phyloP scores from a whole-genome alignment of 1,140 invertebrate species.

The Copidosoma floridanum region DNA sequence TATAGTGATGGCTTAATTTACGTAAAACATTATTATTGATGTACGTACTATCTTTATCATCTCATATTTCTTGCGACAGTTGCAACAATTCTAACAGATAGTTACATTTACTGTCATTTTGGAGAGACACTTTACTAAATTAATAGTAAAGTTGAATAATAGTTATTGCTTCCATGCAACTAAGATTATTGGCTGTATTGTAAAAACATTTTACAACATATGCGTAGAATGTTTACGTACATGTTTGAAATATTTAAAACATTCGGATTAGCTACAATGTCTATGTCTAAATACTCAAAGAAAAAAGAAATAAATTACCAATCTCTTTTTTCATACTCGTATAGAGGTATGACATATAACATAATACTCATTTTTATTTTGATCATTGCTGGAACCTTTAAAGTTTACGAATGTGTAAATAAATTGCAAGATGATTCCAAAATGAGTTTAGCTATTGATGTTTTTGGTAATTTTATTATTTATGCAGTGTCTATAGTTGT shows the following conservation, averaged over 20 bases:
- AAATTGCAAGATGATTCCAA: not conserved
- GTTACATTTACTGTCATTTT: too few species aligned
- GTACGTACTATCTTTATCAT: too few species aligned
- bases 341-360: slow-evolving; percentile 1
- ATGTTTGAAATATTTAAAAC: slow-evolving; percentile 1
- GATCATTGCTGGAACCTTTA: not conserved
- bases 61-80: too few species aligned
- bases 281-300: not conserved
- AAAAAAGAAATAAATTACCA: not conserved
- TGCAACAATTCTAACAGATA: too few species aligned
- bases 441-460: slow-evolving; percentile 1
- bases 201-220: too few species aligned
- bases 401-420: not conserved
- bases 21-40: too few species aligned
- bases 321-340: not conserved
- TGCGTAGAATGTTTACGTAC: too few species aligned
- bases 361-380: not conserved
- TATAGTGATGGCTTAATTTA: too few species aligned
- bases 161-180: too few species aligned
- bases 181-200: too few species aligned
- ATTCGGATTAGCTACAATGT: slow-evolving; percentile 1
- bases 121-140: too few species aligned
- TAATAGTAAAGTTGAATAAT: too few species aligned
- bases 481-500: not conserved
- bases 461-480: slow-evolving; percentile 11